These are phyloP conservation scores for Alectoris magna DNA, from an alignment of 2,797 vertebrate species.

Conservation along the genomic window DNA sequence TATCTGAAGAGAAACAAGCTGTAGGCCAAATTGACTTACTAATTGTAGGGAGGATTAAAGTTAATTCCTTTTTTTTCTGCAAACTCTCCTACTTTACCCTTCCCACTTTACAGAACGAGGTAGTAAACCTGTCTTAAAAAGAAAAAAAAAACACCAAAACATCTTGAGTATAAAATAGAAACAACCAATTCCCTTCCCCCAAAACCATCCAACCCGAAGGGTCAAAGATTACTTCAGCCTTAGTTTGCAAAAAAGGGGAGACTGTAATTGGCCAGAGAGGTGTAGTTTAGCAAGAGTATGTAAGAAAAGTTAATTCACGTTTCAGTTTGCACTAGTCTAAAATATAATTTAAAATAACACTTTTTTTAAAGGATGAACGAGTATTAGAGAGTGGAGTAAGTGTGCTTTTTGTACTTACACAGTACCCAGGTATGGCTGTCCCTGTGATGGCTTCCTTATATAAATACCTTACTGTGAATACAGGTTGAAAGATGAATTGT, in stretches of 20 bases:
- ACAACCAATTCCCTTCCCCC: not conserved
- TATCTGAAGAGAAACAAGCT: too few relatives aligned
- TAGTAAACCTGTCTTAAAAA: not conserved
- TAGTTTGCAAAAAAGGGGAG: not conserved
- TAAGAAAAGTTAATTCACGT: not conserved
- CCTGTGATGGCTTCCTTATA: not conserved
- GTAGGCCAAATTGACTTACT: not conserved
- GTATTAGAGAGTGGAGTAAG: not conserved
- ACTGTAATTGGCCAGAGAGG: not conserved
- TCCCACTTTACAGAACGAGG: not conserved
- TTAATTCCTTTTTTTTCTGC: not conserved
- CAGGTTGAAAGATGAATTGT: not conserved
- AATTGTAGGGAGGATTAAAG: too few relatives aligned
- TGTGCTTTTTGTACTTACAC: not conserved
- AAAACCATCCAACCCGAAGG: not conserved
- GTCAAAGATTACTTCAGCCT: not conserved
- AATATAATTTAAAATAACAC: not conserved
- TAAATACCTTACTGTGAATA: not conserved
- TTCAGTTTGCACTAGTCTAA: not conserved
- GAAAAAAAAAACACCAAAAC: not conserved
- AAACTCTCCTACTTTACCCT: not conserved
- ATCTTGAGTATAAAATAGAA: not conserved
- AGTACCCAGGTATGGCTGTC: too few relatives aligned
- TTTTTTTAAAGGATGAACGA: not conserved
- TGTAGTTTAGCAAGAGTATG: not conserved